These are phyloP conservation scores for Pagetopsis macropterus DNA, from an alignment of 2,797 vertebrate genomes.

Conservation along the genomic window DNA sequence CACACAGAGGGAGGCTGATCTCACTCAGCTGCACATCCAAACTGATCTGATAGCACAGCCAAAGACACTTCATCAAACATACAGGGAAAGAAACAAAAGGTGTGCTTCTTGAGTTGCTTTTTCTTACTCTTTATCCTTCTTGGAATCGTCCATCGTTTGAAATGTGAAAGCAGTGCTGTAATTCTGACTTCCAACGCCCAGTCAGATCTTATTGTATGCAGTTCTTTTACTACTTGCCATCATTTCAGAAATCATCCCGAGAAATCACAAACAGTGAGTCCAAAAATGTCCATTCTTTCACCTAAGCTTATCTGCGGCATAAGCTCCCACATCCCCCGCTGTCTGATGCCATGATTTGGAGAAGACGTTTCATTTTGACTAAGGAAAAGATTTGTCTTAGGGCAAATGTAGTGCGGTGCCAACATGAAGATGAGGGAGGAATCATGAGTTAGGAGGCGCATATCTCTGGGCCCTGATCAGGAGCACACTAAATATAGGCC, in stretches of 20 bases:
- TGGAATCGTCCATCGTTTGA: not conserved
- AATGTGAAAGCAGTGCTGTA: not conserved
- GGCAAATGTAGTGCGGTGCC: constrained; percentile 59
- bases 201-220: constrained; percentile 13
- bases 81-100: not conserved
- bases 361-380: constrained; percentile 60
- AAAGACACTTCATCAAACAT: not conserved
- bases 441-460: constrained; percentile 69
- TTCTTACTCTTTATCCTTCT: no score
- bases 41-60: constrained; percentile 7
- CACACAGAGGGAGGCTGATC: constrained; percentile 61
- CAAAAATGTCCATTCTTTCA: constrained; percentile 56
- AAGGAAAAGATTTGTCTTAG: constrained; percentile 71
- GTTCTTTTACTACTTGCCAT: constrained; percentile 36
- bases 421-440: constrained; percentile 66
- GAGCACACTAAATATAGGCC: constrained; percentile 95
- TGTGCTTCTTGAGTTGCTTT: not conserved
- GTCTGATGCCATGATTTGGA: constrained; percentile 59
- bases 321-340: constrained; percentile 46
- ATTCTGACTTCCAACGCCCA: constrained; percentile 27
- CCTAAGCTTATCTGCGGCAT: constrained; percentile 57
- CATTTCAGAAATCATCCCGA: constrained; percentile 34
- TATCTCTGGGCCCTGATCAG: constrained; percentile 90
- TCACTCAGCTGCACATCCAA: constrained; percentile 51
- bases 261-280: constrained; percentile 34